Conservation (phyloP, 2,113 vertebrate species). For the Caretta caretta region DNA sequence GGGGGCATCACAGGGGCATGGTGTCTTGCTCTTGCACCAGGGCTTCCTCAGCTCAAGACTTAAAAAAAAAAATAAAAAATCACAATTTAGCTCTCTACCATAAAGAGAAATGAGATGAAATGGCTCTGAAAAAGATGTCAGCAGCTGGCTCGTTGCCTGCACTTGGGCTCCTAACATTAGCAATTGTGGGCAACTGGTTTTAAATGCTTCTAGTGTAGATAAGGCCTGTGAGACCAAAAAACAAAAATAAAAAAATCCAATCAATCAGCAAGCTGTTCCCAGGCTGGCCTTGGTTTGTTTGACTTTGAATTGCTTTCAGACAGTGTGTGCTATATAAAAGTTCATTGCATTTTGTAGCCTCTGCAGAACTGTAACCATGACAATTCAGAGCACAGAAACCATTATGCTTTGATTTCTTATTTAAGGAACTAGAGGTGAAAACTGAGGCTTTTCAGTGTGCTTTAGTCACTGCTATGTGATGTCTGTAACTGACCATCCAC, state of each 20-base stretch:
- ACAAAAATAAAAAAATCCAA: no score
- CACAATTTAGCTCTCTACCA: neutral
- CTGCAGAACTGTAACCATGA: neutral
- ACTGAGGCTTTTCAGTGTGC: neutral
- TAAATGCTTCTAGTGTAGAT: no score
- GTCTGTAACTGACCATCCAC: neutral
- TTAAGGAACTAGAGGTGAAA: neutral
- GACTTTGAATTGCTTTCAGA: neutral
- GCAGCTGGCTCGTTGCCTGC: neutral
- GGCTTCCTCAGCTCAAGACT: neutral
- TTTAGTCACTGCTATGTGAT: neutral
- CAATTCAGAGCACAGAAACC: accelerated
- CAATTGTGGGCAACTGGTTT: neutral
- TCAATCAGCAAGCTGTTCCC: neutral
- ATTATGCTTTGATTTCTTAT: neutral
- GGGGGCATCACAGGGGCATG: neutral
- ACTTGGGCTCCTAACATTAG: neutral
- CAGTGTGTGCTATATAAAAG: neutral
- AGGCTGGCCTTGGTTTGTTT: neutral
- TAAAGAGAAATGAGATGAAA: neutral
- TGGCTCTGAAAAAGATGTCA: neutral
- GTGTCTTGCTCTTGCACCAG: no score
- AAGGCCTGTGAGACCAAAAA: neutral
- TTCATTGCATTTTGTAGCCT: neutral
- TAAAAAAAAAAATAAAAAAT: no score